Conservation (phyloP, 1,140 invertebrate species). For the Nasonia longicornis region DNA sequence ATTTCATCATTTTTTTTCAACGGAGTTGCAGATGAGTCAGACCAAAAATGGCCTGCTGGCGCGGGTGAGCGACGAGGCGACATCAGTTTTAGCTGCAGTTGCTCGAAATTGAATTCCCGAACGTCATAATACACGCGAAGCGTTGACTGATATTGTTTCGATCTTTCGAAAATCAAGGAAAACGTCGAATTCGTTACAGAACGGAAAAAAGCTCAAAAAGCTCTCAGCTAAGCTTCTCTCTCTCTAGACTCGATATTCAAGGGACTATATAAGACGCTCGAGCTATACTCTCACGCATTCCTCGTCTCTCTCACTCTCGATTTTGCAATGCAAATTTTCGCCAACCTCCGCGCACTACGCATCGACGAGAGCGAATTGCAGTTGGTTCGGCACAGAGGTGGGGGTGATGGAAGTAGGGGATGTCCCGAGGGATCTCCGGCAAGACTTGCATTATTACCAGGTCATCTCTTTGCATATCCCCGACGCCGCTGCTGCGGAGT, state of each 20-base stretch:
- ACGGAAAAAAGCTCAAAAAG: neutral
- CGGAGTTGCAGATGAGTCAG: neutral
- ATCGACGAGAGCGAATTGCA: neutral
- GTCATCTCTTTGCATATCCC: neutral
- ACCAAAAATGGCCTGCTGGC: neutral
- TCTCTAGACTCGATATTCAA: neutral
- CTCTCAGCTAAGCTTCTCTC: neutral
- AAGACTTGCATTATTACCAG: constrained; percentile 1
- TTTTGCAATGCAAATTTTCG: constrained; percentile 13
- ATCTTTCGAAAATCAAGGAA: neutral
- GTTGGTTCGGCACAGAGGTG: neutral
- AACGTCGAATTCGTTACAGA: neutral
- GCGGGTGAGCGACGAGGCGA: neutral
- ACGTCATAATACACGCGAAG: too few species aligned
- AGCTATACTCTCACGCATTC: too few species aligned
- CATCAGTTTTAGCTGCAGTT: neutral
- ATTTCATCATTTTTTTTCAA: neutral
- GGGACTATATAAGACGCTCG: too few species aligned
- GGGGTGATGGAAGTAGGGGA: neutral
- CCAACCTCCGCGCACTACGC: neutral
- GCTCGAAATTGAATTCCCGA: too few species aligned
- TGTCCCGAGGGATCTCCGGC: neutral
- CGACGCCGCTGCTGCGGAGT: too few species aligned
- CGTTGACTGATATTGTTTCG: neutral
- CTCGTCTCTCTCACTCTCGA: neutral